A percentile compares a stretch with the other conserved stretches of the same genome.
phyloP scores from a whole-genome alignment of 2,888 invertebrate genomes.

The Digitonthophagus gazella region DNA sequence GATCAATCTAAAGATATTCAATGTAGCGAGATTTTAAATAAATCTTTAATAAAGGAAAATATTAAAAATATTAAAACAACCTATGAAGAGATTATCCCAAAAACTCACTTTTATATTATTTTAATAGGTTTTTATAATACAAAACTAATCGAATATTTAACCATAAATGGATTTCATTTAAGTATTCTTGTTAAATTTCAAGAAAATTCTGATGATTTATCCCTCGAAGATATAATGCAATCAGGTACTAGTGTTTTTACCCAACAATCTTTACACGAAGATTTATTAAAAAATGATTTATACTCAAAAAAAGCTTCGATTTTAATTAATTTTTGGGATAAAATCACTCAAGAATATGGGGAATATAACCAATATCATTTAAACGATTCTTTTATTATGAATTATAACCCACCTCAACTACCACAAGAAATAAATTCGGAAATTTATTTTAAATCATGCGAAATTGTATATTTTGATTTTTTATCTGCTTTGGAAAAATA shows the following conservation, averaged over 20 bases:
- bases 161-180: slow-evolving; percentile 17
- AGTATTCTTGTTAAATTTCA: slow-evolving; percentile 20
- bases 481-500: slow-evolving; percentile 14
- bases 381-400: slow-evolving; percentile 23
- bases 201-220: neutral
- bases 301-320: neutral
- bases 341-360: neutral
- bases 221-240: neutral
- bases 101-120: slow-evolving; percentile 19
- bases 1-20: slow-evolving; percentile 1
- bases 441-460: slow-evolving; percentile 18
- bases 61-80: neutral
- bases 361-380: neutral
- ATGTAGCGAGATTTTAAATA: slow-evolving; percentile 15
- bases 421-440: slow-evolving; percentile 14
- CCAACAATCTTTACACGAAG: neutral
- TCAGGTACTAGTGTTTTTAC: neutral
- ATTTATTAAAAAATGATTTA: neutral
- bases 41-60: slow-evolving; percentile 9
- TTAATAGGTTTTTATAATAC: slow-evolving; percentile 22
- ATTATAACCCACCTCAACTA: slow-evolving; percentile 11
- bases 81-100: slow-evolving; percentile 11
- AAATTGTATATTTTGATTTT: slow-evolving; percentile 22
- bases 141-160: slow-evolving; percentile 13
- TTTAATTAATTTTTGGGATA: neutral